Conservation (phyloP, 2,888 invertebrate species). For the Phortica okadai region DNA sequence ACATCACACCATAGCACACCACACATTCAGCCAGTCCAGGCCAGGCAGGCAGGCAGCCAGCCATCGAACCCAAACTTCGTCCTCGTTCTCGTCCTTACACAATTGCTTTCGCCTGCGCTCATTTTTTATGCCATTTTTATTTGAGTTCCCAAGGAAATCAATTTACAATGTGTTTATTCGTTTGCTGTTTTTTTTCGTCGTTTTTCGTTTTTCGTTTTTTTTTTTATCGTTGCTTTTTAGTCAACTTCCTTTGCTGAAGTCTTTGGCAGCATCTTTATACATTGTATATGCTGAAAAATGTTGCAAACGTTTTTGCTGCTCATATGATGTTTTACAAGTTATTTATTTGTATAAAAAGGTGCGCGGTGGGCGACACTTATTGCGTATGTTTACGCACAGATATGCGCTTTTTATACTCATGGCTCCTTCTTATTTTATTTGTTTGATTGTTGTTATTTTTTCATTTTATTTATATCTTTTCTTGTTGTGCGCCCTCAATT, state of each 20-base stretch:
- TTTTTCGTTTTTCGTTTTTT: slow-evolving; percentile 44
- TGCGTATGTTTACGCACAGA: slow-evolving; percentile 17
- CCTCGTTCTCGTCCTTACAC: background rate
- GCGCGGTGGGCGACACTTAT: background rate
- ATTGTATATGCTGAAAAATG: slow-evolving; percentile 40
- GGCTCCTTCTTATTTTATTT: background rate
- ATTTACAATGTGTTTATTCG: slow-evolving; percentile 70
- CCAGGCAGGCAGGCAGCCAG: slow-evolving; percentile 44
- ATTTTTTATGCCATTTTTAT: slow-evolving; percentile 68
- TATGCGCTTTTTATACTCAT: slow-evolving; percentile 11
- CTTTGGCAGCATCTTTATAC: background rate
- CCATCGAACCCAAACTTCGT: background rate
- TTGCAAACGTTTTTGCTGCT: slow-evolving; percentile 68
- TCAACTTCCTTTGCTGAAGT: background rate
- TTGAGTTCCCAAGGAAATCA: slow-evolving; percentile 71
- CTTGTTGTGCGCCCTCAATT: slow-evolving; percentile 3
- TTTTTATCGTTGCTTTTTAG: slow-evolving; percentile 39
- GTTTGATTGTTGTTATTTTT: background rate
- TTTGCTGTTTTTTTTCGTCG: slow-evolving; percentile 57
- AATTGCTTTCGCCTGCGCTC: slow-evolving; percentile 2
- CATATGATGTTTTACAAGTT: slow-evolving; percentile 72
- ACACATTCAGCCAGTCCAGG: background rate
- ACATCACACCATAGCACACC: background rate
- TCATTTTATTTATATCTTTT: background rate
- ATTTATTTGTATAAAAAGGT: slow-evolving; percentile 59